Evolutionary conservation across 1,140 invertebrate species (phyloP).

Genomic region (Monochamus saltuarius): DNA sequence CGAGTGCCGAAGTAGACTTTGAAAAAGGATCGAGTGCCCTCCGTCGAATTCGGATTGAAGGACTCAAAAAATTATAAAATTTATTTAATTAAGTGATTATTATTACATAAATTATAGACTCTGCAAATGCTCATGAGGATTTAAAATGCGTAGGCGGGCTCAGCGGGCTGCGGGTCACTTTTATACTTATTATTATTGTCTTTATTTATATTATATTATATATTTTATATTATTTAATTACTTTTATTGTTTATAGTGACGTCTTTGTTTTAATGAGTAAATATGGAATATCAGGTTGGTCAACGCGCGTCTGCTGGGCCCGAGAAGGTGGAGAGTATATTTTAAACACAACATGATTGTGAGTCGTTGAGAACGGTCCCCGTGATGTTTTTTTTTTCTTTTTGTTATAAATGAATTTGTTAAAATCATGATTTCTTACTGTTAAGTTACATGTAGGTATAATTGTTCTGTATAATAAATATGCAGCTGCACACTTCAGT

Average conservation of each 20-base stretch:
- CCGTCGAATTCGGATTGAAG: background rate
- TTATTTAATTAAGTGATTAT: background rate
- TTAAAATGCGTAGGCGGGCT: background rate
- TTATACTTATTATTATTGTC: constrained; percentile 7
- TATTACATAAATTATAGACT: constrained; percentile 7
- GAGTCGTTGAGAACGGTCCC: background rate
- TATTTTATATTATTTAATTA: constrained; percentile 26
- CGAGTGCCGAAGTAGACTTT: constrained; percentile 1
- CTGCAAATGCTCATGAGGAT: constrained; percentile 4
- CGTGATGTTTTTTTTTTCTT: background rate
- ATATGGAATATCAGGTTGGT: background rate
- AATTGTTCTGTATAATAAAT: constrained; percentile 48
- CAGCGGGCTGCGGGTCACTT: background rate
- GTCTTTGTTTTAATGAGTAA: background rate
- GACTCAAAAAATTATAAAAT: constrained; percentile 2
- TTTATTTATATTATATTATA: constrained; percentile 23
- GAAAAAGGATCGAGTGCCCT: constrained; percentile 1
- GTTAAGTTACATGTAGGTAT: constrained; percentile 44
- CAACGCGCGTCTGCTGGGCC: background rate
- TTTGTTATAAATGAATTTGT: background rate
- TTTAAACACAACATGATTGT: background rate
- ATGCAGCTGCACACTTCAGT: constrained; percentile 41
- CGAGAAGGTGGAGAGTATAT: too few relatives aligned
- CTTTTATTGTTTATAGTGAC: constrained; percentile 24
- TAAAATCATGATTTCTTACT: constrained; percentile 23